phyloP scores from a whole-genome alignment of 2,113 vertebrate genomes.

The Atrichornis clamosus region DNA sequence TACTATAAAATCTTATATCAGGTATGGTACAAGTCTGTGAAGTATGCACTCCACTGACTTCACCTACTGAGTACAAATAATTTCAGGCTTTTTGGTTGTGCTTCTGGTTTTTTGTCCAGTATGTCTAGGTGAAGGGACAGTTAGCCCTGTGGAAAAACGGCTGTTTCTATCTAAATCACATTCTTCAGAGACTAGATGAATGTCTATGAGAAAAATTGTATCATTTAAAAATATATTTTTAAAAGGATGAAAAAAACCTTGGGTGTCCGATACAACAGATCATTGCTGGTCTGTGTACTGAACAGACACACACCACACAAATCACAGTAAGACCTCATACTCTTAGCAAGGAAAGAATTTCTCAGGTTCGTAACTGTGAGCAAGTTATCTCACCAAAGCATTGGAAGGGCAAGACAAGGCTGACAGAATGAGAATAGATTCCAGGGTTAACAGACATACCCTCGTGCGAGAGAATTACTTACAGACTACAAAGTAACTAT shows the following conservation, averaged over 20 bases:
- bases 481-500: background rate
- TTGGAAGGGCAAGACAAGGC: background rate
- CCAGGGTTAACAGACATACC: background rate
- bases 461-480: background rate
- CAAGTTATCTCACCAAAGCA: background rate
- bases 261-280: background rate
- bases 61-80: background rate
- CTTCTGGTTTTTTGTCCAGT: background rate
- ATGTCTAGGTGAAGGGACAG: background rate
- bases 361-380: background rate
- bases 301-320: background rate
- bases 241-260: accelerated
- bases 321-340: background rate
- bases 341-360: background rate
- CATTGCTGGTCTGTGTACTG: background rate
- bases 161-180: background rate
- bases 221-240: background rate
- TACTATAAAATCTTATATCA: background rate
- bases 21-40: background rate
- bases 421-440: background rate
- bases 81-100: background rate
- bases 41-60: background rate
- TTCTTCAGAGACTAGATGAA: background rate
- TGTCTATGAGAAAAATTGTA: background rate
- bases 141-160: background rate